phyloP scores from a whole-genome alignment of 2,888 invertebrate species.

The Eupithecia tripunctaria region DNA sequence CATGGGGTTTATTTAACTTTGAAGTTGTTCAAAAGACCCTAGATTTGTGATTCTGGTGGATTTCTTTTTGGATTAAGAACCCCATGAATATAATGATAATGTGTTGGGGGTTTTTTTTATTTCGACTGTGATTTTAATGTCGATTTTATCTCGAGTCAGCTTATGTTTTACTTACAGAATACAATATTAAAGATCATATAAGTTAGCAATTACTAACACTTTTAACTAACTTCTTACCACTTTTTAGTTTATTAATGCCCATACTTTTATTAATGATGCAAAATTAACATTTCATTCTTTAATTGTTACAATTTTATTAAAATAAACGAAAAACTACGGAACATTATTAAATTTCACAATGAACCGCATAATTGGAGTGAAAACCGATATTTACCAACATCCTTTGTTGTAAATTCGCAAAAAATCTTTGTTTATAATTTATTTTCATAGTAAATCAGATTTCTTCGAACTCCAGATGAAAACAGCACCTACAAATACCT shows the following conservation, averaged over 20 bases:
- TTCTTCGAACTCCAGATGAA: not conserved
- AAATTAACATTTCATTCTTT: not conserved
- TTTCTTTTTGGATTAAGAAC: constrained; percentile 83
- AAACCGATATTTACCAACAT: not conserved
- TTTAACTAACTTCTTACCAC: too few relatives aligned
- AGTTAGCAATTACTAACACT: not conserved
- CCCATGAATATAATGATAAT: constrained; percentile 84
- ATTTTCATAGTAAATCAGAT: not conserved
- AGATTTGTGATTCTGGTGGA: constrained; percentile 81
- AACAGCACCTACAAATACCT: not conserved
- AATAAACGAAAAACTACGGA: not conserved
- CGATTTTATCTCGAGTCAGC: constrained; percentile 59
- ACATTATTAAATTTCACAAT: not conserved
- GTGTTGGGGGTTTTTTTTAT: constrained; percentile 71
- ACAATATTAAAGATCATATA: not conserved
- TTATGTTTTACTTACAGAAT: constrained; percentile 40
- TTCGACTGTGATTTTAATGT: constrained; percentile 63
- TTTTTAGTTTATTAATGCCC: not conserved
- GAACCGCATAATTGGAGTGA: not conserved
- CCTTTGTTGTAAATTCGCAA: not conserved
- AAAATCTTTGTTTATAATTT: not conserved
- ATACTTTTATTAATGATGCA: not conserved
- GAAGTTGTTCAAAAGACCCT: constrained; percentile 83
- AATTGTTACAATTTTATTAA: not conserved
- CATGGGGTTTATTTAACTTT: constrained; percentile 80